Percentiles rank a stretch among this genome's conserved stretches.
These are phyloP conservation scores for Buteo buteo DNA, from an alignment of 2,113 vertebrate genomes.

Conservation along the genomic window DNA sequence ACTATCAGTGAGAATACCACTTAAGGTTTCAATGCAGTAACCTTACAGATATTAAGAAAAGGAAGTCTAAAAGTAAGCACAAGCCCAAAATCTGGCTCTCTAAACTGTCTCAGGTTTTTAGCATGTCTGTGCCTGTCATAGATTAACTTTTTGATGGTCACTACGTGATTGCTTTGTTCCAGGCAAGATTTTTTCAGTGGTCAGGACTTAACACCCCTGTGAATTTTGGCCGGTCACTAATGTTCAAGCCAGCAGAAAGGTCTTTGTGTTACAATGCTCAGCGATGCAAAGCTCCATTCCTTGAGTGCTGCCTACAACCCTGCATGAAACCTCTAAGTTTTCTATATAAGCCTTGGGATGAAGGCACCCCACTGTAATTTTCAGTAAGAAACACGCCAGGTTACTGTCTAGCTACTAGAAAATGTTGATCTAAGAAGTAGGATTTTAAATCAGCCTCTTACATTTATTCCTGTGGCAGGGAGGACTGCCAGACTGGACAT, in stretches of 20 bases:
- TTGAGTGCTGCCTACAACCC: neutral
- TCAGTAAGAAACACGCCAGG: neutral
- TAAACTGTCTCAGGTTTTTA: neutral
- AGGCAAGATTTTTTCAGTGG: neutral
- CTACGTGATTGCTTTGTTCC: neutral
- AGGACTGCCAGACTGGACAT: neutral
- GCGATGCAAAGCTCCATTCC: neutral
- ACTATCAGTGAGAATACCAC: neutral
- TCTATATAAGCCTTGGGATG: neutral
- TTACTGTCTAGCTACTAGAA: neutral
- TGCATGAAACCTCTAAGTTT: neutral
- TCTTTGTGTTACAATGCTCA: neutral
- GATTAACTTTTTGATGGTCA: neutral
- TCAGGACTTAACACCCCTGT: neutral
- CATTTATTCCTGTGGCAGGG: too few relatives aligned
- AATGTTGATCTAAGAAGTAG: neutral
- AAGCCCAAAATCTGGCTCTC: neutral
- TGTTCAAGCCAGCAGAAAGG: neutral
- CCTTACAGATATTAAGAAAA: neutral
- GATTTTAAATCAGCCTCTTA: neutral
- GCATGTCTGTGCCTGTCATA: fast-evolving
- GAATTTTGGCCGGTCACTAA: neutral
- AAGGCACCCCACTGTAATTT: neutral
- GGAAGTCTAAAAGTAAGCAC: neutral
- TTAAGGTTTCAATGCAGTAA: neutral